These are phyloP conservation scores for Montipora capricornis DNA, from an alignment of 64 coral and sea anemone species.

Conservation along the genomic window DNA sequence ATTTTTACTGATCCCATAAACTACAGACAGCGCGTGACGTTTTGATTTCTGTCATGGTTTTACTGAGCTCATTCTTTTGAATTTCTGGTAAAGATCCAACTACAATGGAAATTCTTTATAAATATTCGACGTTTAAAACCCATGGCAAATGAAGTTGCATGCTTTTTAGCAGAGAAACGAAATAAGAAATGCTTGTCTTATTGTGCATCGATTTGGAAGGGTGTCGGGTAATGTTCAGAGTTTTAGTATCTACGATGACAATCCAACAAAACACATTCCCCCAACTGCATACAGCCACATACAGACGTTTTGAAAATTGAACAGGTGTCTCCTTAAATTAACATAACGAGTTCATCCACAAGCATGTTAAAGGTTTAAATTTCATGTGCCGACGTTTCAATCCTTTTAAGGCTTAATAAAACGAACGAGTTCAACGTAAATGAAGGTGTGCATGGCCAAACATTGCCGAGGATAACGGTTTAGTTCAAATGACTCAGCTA, in stretches of 20 bases:
- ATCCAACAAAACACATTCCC: background rate
- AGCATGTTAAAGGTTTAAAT: background rate
- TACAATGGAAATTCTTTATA: too few species aligned
- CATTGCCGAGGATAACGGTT: background rate
- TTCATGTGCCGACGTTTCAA: background rate
- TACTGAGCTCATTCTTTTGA: too few species aligned
- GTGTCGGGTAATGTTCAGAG: too few species aligned
- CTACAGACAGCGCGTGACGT: too few species aligned
- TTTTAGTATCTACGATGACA: background rate
- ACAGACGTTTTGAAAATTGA: constrained; percentile 26
- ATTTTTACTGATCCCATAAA: too few species aligned
- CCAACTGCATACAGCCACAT: constrained; percentile 12
- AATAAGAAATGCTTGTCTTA: too few species aligned
- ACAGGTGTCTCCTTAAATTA: background rate
- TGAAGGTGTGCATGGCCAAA: background rate
- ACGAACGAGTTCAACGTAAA: background rate
- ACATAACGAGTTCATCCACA: background rate
- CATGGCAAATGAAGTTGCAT: too few species aligned
- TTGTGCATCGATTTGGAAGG: too few species aligned
- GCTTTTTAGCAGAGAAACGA: too few species aligned
- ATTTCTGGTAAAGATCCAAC: too few species aligned
- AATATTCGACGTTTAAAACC: too few species aligned
- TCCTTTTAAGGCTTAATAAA: background rate
- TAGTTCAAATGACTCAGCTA: constrained; percentile 7
- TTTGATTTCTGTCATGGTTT: too few species aligned